Conservation (phyloP, 2,888 invertebrate genomes). For the Idaea biselata region DNA sequence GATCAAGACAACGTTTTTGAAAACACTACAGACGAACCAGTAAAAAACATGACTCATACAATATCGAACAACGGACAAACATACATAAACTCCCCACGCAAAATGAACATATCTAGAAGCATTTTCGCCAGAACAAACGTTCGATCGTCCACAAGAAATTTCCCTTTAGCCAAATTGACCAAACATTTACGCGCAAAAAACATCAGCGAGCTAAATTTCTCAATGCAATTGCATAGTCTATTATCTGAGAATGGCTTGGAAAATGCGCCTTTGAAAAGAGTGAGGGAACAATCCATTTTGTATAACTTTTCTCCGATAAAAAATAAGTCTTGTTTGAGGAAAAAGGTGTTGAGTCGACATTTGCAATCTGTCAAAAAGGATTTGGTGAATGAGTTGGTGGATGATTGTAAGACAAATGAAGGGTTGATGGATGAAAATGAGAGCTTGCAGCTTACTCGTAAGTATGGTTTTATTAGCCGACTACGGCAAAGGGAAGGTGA, state of each 20-base stretch:
- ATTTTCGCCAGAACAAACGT: slow-evolving; percentile 58
- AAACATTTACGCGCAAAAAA: slow-evolving; percentile 53
- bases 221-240: slow-evolving; percentile 58
- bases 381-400: slow-evolving; percentile 20
- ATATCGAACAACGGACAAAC: slow-evolving; percentile 47
- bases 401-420: slow-evolving; percentile 31
- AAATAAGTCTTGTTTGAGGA: slow-evolving; percentile 57
- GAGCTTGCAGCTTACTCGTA: slow-evolving; percentile 69
- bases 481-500: no score
- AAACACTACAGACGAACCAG: slow-evolving; percentile 38
- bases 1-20: slow-evolving; percentile 59
- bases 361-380: slow-evolving; percentile 33
- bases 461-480: slow-evolving; percentile 2
- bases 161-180: slow-evolving; percentile 53
- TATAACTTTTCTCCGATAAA: slow-evolving; percentile 58
- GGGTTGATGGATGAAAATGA: slow-evolving; percentile 53
- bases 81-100: slow-evolving; percentile 48
- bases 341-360: slow-evolving; percentile 53
- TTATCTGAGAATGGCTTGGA: slow-evolving; percentile 38
- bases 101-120: slow-evolving; percentile 49
- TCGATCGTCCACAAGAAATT: slow-evolving; percentile 51
- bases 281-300: slow-evolving; percentile 49
- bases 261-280: slow-evolving; percentile 30
- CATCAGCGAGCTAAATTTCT: slow-evolving; percentile 60
- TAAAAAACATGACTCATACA: slow-evolving; percentile 54